Evolutionary conservation across 1,140 invertebrate species (phyloP), one percentile per base, ranked within the genome.

Genomic region (Lasioglossum albipes): DNA sequence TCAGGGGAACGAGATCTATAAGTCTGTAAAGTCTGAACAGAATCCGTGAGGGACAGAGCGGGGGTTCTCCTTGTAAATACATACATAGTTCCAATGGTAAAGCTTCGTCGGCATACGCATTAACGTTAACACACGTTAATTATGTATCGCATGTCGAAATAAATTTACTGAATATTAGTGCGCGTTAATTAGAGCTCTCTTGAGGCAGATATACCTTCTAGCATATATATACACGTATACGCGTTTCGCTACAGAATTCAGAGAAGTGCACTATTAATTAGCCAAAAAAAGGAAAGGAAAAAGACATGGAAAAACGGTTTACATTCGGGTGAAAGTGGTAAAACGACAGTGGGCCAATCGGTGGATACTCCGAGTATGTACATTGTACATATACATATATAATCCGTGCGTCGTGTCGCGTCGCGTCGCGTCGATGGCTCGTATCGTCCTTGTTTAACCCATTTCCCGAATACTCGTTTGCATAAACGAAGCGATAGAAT

Each of bases 371-470:
- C n/a, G n/a, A n/a, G n/a, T n/a, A n/a, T n/a, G n/a, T n/a, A n/a
- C n/a, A n/a, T n/a, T n/a, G n/a, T n/a, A n/a, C n/a, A n/a, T n/a
- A n/a, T n/a, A n/a, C n/a, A n/a, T n/a, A n/a, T n/a, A n/a, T n/a
- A n/a, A 74, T 76, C 16, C 22, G 6, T 22, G 31, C 4, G 66
- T 54, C 10, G 20, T 13, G 41, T 61, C 36, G 22, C 7, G 2
- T 36, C 45, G 41, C n/a, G n/a, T n/a, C n/a, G n/a, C n/a, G n/a
- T n/a, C n/a, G n/a, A 75, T 75, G 36, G 31, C 42, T 76, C 41
- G 4, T 27, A 68, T 59, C n/a, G 22, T 2, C 7, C 20, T 52
- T 59, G 61, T 31, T 59, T 13, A 22, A 65, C 2, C 36, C 49
- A 75, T 36, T 52, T 7, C 27, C 1, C 6, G 52, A 31, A 10